Evolutionary conservation across 2,888 invertebrate species (phyloP), one percentile per base, ranked within the genome.

Genomic region (Tipula unca): DNA sequence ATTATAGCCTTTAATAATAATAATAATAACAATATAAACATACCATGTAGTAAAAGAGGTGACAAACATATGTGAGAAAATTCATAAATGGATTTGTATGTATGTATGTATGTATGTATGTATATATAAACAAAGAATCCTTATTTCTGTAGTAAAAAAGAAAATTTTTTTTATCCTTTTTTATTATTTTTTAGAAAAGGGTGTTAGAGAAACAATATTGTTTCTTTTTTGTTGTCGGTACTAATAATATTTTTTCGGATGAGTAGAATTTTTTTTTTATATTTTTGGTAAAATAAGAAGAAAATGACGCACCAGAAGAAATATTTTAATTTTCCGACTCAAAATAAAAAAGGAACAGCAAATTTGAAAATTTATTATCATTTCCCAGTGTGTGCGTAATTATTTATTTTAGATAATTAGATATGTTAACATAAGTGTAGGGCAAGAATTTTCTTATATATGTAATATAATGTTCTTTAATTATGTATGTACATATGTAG

Each of bases 61-160:
- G 69, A 69, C 69, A 69, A 69, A 69, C 69, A 69, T 69, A 69
- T 69, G 69, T 69, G 69, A 69, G 69, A 69, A 25, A 69, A 69
- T 25, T 69, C 69, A 69, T 69, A 69, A 42, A 42, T 14, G 42
- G 42, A 42, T n/a, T n/a, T n/a, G n/a, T n/a, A n/a, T n/a, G n/a
- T n/a, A n/a, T n/a, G n/a, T n/a, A n/a, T n/a, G n/a, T n/a, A n/a
- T n/a, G n/a, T n/a, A n/a, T n/a, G n/a, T n/a, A n/a, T n/a, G n/a
- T n/a, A n/a, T n/a, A 42, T 42, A 42, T 25, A 69, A 20, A 69
- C 69, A 69, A 69, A 69, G 25, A 20, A 69, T 25, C 25, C 69
- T 69, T 69, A 69, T 25, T 69, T 69, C 69, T 69, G 25, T 25
- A 25, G 69, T 69, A 25, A 25, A 69, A 48, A 69, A n/a, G 48